Base-by-base conservation (phyloP, 2,797 vertebrate species). In the Triplophysa yarkandensis region DNA sequence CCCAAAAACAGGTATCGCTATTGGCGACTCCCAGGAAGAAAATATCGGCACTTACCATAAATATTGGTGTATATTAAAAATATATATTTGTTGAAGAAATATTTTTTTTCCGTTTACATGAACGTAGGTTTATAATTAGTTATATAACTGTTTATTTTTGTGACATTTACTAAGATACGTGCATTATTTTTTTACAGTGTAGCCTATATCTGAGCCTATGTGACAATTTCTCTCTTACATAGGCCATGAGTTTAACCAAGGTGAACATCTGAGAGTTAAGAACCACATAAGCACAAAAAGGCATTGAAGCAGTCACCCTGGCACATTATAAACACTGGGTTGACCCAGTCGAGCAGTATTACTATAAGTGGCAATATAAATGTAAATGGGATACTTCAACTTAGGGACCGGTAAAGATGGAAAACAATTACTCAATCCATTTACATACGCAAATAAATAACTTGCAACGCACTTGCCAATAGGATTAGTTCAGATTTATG, bases 331-430 rank as follows among this genome's bases (percentile, higher is more conserved):
- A 78, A 76, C 65, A 60, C 67, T 73, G 44, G 66, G 55, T 44
- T 83, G 82, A 85, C 82, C 72, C 70, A 44, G 46, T 55, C 8
- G 3, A 68, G 39, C 63, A 54, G 67, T 71, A 60, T 78, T 68
- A 76, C 58, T 74, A 54, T 78, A 76, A 80, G 74, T 77, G 72
- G 70, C 68, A 83, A 81, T 82, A 83, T 81, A 78, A 81, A 81
- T 83, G 83, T 74, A 83, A 82, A 83, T 81, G 50, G 43, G 61
- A 73, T 61, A 19, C 71, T 79, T 80, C 61, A 77, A 74, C 69
- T 71, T 77, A 65, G 71, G 65, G 65, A 61, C 71, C 25, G 32
- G 68, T 64, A 73, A 58, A 76, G 69, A 76, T 77, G 41, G 48
- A 74, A 82, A 83, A 78, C 80, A 83, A 81, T 82, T 82, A 83